Evolutionary conservation across 2,113 vertebrate species (phyloP).

Genomic region (Eira barbara): DNA sequence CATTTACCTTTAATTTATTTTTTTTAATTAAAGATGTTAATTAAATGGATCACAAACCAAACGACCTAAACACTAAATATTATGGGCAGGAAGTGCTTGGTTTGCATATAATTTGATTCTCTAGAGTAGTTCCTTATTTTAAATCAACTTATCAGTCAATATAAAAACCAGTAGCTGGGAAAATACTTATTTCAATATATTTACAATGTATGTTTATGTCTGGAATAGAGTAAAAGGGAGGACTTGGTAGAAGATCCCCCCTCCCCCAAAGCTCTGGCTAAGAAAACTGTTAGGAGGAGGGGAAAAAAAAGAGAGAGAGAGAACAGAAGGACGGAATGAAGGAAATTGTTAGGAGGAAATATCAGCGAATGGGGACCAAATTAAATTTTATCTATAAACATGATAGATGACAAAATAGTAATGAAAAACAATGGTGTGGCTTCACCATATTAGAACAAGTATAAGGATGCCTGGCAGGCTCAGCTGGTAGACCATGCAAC

Average conservation of each 20-base stretch:
- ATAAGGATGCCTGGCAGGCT: neutral
- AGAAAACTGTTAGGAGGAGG: neutral
- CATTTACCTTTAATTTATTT: constrained; percentile 50
- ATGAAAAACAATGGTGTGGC: neutral
- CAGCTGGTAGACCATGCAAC: neutral
- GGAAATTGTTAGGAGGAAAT: neutral
- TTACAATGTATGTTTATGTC: neutral
- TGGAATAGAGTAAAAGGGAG: neutral
- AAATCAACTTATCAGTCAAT: neutral
- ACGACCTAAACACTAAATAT: constrained; percentile 38
- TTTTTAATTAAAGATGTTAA: constrained; percentile 58
- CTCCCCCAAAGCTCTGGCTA: neutral
- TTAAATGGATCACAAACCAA: constrained; percentile 69
- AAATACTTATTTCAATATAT: neutral
- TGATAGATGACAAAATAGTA: neutral
- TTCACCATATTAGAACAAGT: neutral
- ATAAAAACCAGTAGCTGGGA: neutral
- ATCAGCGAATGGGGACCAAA: neutral
- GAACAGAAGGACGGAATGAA: no score
- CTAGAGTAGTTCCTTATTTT: neutral
- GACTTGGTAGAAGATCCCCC: neutral
- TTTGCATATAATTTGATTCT: constrained; percentile 45
- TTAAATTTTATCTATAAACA: neutral
- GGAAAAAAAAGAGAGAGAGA: no score
- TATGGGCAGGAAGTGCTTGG: constrained; percentile 52